Percentiles rank a stretch among this genome's conserved stretches.
Evolutionary conservation across 2,113 vertebrate genomes (phyloP).

Genomic region (Pseudonaja textilis): DNA sequence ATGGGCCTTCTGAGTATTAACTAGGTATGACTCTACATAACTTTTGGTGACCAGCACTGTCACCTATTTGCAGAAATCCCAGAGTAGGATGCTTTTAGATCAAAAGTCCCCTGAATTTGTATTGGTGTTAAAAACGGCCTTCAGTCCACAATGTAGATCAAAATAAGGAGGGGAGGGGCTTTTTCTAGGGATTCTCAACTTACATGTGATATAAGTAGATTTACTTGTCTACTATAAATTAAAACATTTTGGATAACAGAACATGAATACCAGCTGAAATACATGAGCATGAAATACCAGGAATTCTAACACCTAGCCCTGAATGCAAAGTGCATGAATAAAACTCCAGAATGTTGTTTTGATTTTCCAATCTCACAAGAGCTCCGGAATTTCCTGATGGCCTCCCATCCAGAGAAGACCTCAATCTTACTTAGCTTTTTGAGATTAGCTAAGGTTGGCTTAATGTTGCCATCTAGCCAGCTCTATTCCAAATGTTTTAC

Average conservation of each 20-base stretch:
- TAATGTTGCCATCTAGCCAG: background rate
- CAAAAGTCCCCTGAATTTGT: background rate
- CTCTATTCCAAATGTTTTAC: background rate
- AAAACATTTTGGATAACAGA: background rate
- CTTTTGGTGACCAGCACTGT: background rate
- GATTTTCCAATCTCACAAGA: background rate
- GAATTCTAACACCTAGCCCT: background rate
- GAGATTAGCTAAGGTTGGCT: background rate
- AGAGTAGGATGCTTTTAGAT: background rate
- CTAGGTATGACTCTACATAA: background rate
- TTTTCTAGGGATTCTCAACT: background rate
- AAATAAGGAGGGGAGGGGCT: background rate
- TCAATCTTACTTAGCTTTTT: background rate
- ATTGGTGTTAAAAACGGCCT: background rate
- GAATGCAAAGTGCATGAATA: background rate
- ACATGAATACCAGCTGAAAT: background rate
- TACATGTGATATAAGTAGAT: background rate
- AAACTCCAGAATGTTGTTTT: background rate
- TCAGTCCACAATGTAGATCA: background rate
- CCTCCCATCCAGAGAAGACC: background rate
- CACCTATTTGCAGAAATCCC: background rate
- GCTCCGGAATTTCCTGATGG: background rate
- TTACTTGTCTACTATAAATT: background rate
- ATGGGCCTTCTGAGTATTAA: background rate
- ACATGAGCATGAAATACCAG: background rate